A percentile compares a stretch with the other conserved stretches of the same genome.
These are phyloP conservation scores for Oscheius sp. DNA, from an alignment of 1,140 invertebrate genomes.

Conservation along the genomic window DNA sequence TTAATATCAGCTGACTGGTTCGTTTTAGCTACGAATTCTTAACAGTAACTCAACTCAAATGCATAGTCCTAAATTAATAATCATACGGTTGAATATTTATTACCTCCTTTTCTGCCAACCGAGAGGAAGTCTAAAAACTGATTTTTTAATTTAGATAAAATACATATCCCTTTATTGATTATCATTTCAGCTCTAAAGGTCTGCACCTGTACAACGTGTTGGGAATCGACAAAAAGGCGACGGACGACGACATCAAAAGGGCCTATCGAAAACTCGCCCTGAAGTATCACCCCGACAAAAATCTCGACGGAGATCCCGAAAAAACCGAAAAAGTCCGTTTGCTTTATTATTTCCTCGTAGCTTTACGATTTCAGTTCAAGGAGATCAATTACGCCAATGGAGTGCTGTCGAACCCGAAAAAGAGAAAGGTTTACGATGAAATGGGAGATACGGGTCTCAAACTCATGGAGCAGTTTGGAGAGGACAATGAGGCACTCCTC, in stretches of 20 bases:
- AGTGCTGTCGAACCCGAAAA: slow-evolving; percentile 63
- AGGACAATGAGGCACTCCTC: slow-evolving; percentile 64
- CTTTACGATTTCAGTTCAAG: slow-evolving; percentile 62
- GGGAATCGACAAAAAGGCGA: slow-evolving; percentile 73
- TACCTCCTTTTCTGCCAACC: too few species aligned
- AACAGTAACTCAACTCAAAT: too few species aligned
- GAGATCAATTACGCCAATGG: slow-evolving; percentile 65
- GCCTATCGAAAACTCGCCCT: slow-evolving; percentile 75
- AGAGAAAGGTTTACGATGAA: slow-evolving; percentile 62
- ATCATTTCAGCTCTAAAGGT: slow-evolving; percentile 39
- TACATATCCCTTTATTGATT: background rate
- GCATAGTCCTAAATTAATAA: too few species aligned
- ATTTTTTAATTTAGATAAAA: background rate
- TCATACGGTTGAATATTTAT: too few species aligned
- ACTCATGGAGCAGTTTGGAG: slow-evolving; percentile 65
- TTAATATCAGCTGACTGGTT: too few species aligned
- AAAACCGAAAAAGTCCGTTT: slow-evolving; percentile 46
- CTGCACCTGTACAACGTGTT: slow-evolving; percentile 79
- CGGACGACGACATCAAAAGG: slow-evolving; percentile 91
- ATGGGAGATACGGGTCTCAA: slow-evolving; percentile 66
- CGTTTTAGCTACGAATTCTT: too few species aligned
- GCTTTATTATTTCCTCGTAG: background rate
- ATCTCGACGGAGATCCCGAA: slow-evolving; percentile 63
- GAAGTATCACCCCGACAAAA: slow-evolving; percentile 96
- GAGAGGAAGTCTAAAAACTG: background rate